Percentiles rank a stretch among this genome's conserved stretches.
Evolutionary conservation across 2,797 vertebrate species (phyloP).

Genomic region (Lacerta agilis): DNA sequence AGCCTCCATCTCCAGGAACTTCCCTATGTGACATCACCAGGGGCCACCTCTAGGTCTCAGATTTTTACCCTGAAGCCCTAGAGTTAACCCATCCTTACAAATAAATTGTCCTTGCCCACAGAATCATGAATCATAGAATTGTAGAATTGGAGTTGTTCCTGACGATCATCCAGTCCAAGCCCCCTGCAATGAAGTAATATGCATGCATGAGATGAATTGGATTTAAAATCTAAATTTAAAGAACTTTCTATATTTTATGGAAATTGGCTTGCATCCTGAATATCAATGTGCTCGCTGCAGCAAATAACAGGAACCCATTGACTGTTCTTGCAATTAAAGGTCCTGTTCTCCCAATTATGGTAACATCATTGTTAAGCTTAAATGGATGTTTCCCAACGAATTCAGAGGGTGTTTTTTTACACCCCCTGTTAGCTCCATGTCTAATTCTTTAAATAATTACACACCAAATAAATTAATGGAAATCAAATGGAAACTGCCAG

Average conservation of each 20-base stretch:
- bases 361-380: slow-evolving; percentile 37
- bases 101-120: background rate
- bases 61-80: background rate
- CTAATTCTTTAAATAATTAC: slow-evolving; percentile 67
- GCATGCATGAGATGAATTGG: background rate
- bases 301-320: slow-evolving; percentile 20
- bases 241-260: background rate
- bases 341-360: slow-evolving; percentile 38
- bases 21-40: too few relatives aligned
- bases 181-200: too few relatives aligned
- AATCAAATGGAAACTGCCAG: slow-evolving; percentile 60
- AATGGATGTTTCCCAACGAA: slow-evolving; percentile 34
- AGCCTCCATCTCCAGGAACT: too few relatives aligned
- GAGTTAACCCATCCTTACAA: background rate
- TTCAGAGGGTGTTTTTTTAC: slow-evolving; percentile 38
- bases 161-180: background rate
- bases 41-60: too few relatives aligned
- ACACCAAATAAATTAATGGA: slow-evolving; percentile 69
- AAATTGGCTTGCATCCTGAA: background rate
- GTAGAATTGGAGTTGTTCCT: background rate
- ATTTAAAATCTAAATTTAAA: slow-evolving; percentile 23
- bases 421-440: slow-evolving; percentile 25
- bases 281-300: background rate
- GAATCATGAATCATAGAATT: too few relatives aligned
- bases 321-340: slow-evolving; percentile 17